A percentile compares a stretch with the other conserved stretches of the same genome.
Conservation (phyloP, 30 jellyfish, hydroid and myxozoan species). For the Cassiopea xamachana region DNA sequence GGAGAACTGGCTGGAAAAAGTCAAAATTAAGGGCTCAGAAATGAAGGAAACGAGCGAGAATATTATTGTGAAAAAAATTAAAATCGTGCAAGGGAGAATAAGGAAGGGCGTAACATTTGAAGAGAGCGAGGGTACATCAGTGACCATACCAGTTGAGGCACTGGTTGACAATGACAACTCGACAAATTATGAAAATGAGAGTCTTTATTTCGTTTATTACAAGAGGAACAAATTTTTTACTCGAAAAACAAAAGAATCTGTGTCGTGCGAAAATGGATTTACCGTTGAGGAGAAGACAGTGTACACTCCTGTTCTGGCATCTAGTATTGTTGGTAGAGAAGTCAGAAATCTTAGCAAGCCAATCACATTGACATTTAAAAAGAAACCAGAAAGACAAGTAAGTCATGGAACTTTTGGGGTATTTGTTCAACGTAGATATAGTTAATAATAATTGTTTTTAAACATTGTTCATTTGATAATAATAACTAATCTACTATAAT, state of each 20-base stretch:
- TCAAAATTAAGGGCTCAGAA: constrained; percentile 65
- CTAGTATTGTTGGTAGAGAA: constrained; percentile 88
- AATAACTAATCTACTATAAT: no score
- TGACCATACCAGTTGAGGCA: constrained; percentile 72
- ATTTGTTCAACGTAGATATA: no score
- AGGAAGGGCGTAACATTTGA: constrained; percentile 83
- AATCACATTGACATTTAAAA: constrained; percentile 77
- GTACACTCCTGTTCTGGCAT: constrained; percentile 92
- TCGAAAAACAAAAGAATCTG: constrained; percentile 48
- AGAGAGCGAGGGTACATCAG: constrained; percentile 73
- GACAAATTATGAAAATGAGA: constrained; percentile 55
- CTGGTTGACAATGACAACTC: constrained; percentile 1
- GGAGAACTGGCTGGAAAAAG: constrained; percentile 96
- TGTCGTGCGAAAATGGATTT: constrained; percentile 80
- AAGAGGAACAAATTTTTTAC: constrained; percentile 86
- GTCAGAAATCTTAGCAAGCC: constrained; percentile 86
- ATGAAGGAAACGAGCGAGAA: constrained; percentile 74
- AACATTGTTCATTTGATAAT: no score
- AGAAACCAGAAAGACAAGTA: constrained; percentile 69
- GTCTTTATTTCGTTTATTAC: constrained; percentile 92
- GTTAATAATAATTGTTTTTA: no score
- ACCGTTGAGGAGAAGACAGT: constrained; percentile 78
- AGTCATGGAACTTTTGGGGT: neutral
- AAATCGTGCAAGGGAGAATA: constrained; percentile 53
- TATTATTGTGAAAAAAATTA: constrained; percentile 81